These are phyloP conservation scores for Cheilosia pagana DNA, from an alignment of 2,888 invertebrate species.

Conservation along the genomic window DNA sequence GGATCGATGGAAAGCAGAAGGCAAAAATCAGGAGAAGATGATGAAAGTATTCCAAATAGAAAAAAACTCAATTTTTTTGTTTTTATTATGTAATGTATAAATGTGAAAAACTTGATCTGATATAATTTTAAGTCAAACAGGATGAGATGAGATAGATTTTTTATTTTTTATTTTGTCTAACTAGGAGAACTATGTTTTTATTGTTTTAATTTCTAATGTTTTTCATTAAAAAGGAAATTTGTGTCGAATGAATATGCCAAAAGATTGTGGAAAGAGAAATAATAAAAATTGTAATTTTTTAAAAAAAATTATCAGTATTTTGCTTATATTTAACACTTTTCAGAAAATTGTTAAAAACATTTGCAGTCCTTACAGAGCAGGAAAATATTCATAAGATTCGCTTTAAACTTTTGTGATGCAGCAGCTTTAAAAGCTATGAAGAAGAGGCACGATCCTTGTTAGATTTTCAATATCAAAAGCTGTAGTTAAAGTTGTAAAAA, in stretches of 20 bases:
- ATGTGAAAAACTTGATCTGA: slow-evolving; percentile 73
- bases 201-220: slow-evolving; percentile 35
- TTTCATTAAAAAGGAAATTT: slow-evolving; percentile 12
- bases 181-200: slow-evolving; percentile 38
- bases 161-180: slow-evolving; percentile 35
- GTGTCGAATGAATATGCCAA: slow-evolving; percentile 32
- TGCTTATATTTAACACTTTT: neutral
- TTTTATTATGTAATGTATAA: slow-evolving; percentile 57
- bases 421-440: too few species aligned
- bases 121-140: slow-evolving; percentile 69
- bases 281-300: slow-evolving; percentile 43
- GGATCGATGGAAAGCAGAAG: slow-evolving; percentile 87
- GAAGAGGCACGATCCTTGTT: too few species aligned
- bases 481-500: too few species aligned
- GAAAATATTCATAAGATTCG: too few species aligned
- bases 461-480: too few species aligned
- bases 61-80: slow-evolving; percentile 42
- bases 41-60: slow-evolving; percentile 71
- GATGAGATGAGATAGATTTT: slow-evolving; percentile 40
- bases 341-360: too few species aligned
- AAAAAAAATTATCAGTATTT: slow-evolving; percentile 76
- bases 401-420: too few species aligned
- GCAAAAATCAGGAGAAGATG: slow-evolving; percentile 78
- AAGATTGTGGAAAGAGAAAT: slow-evolving; percentile 29
- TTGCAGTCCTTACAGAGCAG: too few species aligned